phyloP scores from a whole-genome alignment of 2,888 invertebrate species.

The Acanthosepion pharaonis region DNA sequence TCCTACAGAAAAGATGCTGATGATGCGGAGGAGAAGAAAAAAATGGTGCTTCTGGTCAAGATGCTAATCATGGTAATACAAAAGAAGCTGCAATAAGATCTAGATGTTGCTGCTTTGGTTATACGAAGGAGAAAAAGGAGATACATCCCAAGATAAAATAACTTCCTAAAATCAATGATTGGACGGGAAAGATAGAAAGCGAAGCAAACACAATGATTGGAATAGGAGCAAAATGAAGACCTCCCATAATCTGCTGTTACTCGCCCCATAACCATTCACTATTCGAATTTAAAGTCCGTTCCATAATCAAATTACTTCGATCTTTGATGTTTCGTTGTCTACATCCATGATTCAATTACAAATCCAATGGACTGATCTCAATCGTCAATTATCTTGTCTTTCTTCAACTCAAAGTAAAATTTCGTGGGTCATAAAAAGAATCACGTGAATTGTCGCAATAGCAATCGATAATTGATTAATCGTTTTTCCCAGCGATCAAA shows the following conservation, averaged over 20 bases:
- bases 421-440: not conserved
- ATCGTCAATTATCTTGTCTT: not conserved
- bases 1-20: no score
- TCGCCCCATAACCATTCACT: not conserved
- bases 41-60: no score
- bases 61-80: no score
- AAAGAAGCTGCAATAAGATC: no score
- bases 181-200: not conserved
- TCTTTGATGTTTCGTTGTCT: not conserved
- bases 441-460: not conserved
- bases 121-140: no score
- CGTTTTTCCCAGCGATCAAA: not conserved
- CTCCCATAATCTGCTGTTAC: not conserved
- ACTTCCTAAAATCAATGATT: no score
- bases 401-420: not conserved
- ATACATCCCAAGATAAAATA: no score
- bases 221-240: not conserved
- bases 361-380: not conserved
- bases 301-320: not conserved
- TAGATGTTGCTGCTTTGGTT: no score
- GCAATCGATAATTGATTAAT: not conserved
- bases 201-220: not conserved
- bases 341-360: not conserved
- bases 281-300: not conserved
- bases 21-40: no score